A percentile compares a stretch with the other conserved stretches of the same genome.
Conservation (phyloP, 2,888 invertebrate species). For the Gortyna flavago region DNA sequence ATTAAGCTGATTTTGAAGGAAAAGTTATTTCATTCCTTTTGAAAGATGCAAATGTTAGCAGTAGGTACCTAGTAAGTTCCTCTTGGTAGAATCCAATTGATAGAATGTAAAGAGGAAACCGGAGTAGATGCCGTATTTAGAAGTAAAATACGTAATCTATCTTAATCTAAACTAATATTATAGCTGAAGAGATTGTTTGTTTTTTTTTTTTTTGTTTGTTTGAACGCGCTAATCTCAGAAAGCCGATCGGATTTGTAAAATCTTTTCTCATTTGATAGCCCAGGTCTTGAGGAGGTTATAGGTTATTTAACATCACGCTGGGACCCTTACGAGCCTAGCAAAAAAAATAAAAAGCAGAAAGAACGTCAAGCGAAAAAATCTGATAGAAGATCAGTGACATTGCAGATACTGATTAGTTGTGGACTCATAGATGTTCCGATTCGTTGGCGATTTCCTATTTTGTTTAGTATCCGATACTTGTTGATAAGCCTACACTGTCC, state of each 20-base stretch:
- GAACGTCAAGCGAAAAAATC: too few species aligned
- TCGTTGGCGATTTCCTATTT: background rate
- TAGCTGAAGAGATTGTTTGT: background rate
- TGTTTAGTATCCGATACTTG: background rate
- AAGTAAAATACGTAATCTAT: background rate
- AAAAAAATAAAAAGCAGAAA: too few species aligned
- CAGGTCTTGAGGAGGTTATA: too few species aligned
- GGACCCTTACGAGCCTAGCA: too few species aligned
- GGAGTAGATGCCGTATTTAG: background rate
- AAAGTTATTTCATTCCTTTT: slow-evolving; percentile 48
- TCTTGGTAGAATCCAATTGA: slow-evolving; percentile 10
- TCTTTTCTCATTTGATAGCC: too few species aligned
- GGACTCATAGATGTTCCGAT: background rate
- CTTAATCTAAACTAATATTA: background rate
- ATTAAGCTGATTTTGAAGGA: slow-evolving; percentile 40
- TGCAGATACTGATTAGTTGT: background rate
- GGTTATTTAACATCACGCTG: too few species aligned
- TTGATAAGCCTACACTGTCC: background rate
- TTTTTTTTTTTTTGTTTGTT: background rate
- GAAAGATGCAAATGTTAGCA: slow-evolving; percentile 25
- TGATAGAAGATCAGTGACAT: background rate
- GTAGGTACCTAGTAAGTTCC: slow-evolving; percentile 31
- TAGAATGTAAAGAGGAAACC: slow-evolving; percentile 15
- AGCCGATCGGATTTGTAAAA: too few species aligned
- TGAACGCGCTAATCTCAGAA: background rate